These are phyloP conservation scores for Rhodinocichla rosea DNA, from an alignment of 2,113 vertebrate genomes.

Conservation along the genomic window DNA sequence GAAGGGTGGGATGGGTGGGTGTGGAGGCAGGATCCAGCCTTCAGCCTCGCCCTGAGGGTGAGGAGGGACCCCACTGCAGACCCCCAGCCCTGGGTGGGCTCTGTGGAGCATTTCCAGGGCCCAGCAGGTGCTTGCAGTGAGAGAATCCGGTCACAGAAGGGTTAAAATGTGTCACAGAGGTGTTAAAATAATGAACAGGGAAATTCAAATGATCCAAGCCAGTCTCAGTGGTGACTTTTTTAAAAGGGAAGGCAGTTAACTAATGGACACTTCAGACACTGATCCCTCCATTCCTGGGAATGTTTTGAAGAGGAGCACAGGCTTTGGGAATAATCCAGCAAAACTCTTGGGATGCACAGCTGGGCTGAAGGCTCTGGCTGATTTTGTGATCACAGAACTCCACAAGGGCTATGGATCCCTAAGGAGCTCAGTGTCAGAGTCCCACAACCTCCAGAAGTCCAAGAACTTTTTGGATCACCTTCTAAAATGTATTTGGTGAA, in stretches of 20 bases:
- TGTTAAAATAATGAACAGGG: background rate
- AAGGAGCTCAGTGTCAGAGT: background rate
- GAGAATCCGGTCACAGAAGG: background rate
- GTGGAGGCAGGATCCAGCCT: background rate
- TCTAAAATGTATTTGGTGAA: background rate
- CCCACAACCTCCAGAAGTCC: background rate
- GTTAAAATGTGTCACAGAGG: background rate
- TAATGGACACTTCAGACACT: background rate
- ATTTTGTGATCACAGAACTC: background rate
- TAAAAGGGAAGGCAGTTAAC: background rate
- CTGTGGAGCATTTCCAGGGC: background rate
- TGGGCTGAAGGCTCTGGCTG: background rate
- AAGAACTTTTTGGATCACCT: background rate
- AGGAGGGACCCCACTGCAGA: background rate
- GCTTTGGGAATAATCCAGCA: background rate
- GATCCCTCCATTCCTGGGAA: background rate
- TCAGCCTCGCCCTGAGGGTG: background rate
- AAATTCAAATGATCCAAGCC: background rate
- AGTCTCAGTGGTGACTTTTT: background rate
- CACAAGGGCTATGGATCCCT: background rate
- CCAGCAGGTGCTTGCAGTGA: rapidly evolving
- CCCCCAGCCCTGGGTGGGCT: background rate
- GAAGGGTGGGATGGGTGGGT: background rate
- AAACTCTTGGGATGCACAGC: background rate
- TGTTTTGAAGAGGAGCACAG: background rate